phyloP scores from a whole-genome alignment of 2,113 vertebrate species.

The Hystrix brachyura region DNA sequence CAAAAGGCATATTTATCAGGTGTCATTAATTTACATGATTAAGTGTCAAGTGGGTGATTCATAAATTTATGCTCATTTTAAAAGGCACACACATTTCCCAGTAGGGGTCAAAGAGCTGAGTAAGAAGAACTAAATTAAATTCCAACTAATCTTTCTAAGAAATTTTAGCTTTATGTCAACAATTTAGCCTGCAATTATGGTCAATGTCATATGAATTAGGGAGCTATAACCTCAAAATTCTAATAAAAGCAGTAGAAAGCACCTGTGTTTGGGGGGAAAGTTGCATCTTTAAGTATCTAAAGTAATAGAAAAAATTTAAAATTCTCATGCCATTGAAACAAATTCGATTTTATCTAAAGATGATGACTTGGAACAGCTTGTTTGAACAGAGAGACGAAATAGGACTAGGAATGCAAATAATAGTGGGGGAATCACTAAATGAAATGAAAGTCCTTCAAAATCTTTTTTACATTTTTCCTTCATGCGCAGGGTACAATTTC shows the following conservation, averaged over 20 bases:
- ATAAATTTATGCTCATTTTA: constrained; percentile 81
- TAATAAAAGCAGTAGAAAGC: background rate
- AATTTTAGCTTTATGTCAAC: constrained; percentile 44
- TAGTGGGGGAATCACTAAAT: background rate
- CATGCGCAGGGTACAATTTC: background rate
- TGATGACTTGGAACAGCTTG: background rate
- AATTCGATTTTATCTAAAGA: background rate
- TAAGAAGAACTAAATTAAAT: constrained; percentile 58
- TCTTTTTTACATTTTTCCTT: background rate
- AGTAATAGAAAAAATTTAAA: background rate
- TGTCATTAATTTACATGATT: constrained; percentile 82
- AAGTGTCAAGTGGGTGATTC: constrained; percentile 80
- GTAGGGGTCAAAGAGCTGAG: constrained; percentile 77
- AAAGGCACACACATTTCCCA: constrained; percentile 67
- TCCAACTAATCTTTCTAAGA: constrained; percentile 61
- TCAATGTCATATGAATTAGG: background rate
- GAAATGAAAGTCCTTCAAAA: background rate
- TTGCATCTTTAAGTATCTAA: background rate
- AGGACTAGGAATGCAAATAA: background rate
- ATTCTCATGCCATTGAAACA: background rate
- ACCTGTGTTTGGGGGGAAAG: background rate
- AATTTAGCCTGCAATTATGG: background rate
- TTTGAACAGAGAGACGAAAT: background rate
- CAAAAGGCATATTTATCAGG: constrained; percentile 81
- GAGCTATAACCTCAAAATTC: background rate